Percentiles rank a stretch among this genome's conserved stretches.
Conservation (phyloP, 2,888 invertebrate species). For the Frankliniella intonsa region DNA sequence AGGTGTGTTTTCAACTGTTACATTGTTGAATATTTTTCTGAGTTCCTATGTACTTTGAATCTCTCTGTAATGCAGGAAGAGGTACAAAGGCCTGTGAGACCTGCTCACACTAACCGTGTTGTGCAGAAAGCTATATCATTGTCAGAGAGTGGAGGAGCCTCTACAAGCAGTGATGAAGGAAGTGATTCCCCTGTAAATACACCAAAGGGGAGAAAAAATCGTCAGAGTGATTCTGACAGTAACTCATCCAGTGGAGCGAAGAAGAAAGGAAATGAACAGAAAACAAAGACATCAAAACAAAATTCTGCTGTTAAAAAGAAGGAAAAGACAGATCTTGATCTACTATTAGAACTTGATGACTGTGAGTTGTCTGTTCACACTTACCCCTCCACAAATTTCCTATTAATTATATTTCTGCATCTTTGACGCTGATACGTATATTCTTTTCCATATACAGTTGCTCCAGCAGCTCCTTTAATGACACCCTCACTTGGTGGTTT, state of each 20-base stretch:
- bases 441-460: constrained; percentile 43
- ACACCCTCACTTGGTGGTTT: constrained; percentile 78
- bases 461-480: constrained; percentile 68
- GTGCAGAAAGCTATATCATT: neutral
- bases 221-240: neutral
- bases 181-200: neutral
- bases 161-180: neutral
- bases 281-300: neutral
- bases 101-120: neutral
- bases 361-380: constrained; percentile 50
- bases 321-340: constrained; percentile 63
- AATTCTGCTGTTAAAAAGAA: constrained; percentile 32
- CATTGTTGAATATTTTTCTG: neutral
- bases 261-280: neutral
- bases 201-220: neutral
- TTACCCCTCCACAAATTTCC: neutral
- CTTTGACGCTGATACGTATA: neutral
- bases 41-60: neutral
- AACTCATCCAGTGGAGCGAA: neutral
- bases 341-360: constrained; percentile 75
- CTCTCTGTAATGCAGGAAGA: neutral
- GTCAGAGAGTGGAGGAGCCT: neutral
- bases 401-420: neutral
- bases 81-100: neutral
- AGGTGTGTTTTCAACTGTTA: neutral